Evolutionary conservation across 2,113 vertebrate genomes (phyloP).

Genomic region (Neolamprologus devosi): DNA sequence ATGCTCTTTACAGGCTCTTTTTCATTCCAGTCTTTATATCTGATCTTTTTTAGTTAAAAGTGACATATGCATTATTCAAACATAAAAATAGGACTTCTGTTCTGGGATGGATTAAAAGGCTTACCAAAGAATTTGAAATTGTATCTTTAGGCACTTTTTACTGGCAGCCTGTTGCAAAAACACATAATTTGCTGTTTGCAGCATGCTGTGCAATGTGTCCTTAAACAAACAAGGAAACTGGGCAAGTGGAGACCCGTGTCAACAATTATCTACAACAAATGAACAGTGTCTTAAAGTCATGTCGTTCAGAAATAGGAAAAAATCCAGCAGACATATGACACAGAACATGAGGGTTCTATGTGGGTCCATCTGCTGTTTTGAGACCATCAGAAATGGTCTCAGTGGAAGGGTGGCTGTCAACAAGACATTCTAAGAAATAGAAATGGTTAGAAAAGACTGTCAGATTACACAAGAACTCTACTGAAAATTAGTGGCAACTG

Average conservation of each 20-base stretch:
- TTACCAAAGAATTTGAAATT: not conserved
- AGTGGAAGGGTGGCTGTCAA: not conserved
- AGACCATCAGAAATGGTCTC: not conserved
- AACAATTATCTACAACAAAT: not conserved
- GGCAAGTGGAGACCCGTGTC: not conserved
- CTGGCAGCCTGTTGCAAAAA: not conserved
- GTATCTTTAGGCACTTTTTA: not conserved
- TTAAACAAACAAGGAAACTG: not conserved
- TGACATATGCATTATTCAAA: not conserved
- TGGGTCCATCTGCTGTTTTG: not conserved
- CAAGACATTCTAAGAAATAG: not conserved
- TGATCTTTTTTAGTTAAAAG: not conserved
- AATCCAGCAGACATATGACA: not conserved
- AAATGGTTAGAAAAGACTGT: not conserved
- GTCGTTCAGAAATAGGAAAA: rapidly evolving
- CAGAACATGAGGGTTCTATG: not conserved
- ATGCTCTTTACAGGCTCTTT: not conserved
- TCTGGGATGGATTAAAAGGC: not conserved
- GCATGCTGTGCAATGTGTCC: not conserved
- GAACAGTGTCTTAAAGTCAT: not conserved
- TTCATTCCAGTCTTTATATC: not conserved
- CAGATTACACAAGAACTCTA: not conserved
- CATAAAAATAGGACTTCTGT: not conserved
- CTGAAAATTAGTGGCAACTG: not conserved
- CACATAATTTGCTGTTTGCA: not conserved